phyloP scores from a whole-genome alignment of 1,140 invertebrate genomes.

The Lepidurus packardi region DNA sequence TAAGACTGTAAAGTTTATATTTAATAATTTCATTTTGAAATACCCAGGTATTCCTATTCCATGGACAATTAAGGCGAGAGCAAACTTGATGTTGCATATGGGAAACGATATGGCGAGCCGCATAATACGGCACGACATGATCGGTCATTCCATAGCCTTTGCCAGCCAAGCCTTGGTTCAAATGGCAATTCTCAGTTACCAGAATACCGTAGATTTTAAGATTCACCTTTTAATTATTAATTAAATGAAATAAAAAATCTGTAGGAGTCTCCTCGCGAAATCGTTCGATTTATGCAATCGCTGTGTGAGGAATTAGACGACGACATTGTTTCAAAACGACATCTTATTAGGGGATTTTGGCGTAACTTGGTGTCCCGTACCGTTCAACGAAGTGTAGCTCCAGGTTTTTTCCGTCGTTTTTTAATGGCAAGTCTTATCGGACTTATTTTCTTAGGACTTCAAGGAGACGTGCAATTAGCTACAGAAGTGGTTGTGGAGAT shows the following conservation, averaged over 20 bases:
- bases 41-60: neutral
- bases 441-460: neutral
- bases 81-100: neutral
- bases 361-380: neutral
- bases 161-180: neutral
- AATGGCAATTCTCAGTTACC: neutral
- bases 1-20: neutral
- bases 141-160: neutral
- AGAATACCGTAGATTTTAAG: neutral
- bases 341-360: neutral
- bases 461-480: neutral
- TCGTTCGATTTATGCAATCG: neutral
- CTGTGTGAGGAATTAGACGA: neutral
- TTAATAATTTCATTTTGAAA: neutral
- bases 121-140: constrained; percentile 7
- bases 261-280: neutral
- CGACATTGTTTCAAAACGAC: neutral
- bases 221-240: too few relatives aligned
- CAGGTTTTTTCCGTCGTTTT: neutral
- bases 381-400: neutral
- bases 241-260: too few relatives aligned
- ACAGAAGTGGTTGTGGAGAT: neutral
- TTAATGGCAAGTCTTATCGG: neutral
- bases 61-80: neutral
- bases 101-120: neutral